Evolutionary conservation across 2,113 vertebrate genomes (phyloP), one percentile per base, ranked within the genome.

Genomic region (Bombycilla garrulus): DNA sequence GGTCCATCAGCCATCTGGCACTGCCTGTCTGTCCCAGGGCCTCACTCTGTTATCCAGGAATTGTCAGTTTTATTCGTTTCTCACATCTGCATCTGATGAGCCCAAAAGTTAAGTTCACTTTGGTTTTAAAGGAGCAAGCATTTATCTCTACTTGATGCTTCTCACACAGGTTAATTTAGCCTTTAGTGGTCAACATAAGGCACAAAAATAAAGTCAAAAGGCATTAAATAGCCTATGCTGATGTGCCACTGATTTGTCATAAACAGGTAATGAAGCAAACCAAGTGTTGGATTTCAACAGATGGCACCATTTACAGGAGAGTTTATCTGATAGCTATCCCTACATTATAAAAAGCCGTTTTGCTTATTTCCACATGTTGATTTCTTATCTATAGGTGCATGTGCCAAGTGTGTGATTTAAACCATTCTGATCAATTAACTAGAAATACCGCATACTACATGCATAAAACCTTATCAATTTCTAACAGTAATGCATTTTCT

Each of bases 1-100:
- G 98, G 98, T 90, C 22, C 77, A 28, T 11, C 15, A 35, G 2
- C 16, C n/a, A 36, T 35, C 16, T 78, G 56, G 26, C 33, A 44
- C 29, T 69, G 10, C 7, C 1, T 2, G 3, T 1, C 18, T 4
- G 4, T 5, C 2, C 6, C 28, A 42, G 10, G 38, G 51, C 24
- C 31, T 80, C 14, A 9, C 11, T 54, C 1, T 50, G 6, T 36
- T 80, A 3, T 48, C 19, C 70, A 45, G 42, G 15, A 91, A 74
- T 66, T 45, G 5, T 45, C 70, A 38, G 51, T 67, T 74, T 5
- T 45, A 16, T 47, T 88, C 65, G 10, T 74, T 91, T 54, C 40
- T 65, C 1, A 1, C 65, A 47, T 16, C 6, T 80, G 15, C 21
- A 29, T 76, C 42, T 79, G 31, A 19, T 58, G 21, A 81, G 38